Percentiles rank a stretch among this genome's conserved stretches.
Conservation (phyloP, 2,113 vertebrate genomes). For the Corydoras maculifer region DNA sequence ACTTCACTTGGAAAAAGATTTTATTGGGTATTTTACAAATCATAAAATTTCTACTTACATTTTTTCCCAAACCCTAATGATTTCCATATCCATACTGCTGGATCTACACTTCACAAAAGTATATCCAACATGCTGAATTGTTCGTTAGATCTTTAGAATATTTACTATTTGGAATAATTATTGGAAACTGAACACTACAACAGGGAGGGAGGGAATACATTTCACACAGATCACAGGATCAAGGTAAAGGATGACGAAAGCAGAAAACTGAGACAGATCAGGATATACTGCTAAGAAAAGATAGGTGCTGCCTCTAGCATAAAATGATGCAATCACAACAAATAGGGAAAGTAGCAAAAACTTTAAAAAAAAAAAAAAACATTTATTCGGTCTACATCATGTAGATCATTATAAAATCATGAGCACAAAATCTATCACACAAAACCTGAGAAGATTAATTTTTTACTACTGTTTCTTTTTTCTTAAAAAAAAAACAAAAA, state of each 20-base stretch:
- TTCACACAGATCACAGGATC: slow-evolving; percentile 15
- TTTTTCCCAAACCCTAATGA: too few species aligned
- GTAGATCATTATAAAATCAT: slow-evolving; percentile 9
- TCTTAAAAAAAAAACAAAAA: too few species aligned
- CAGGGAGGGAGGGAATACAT: background rate
- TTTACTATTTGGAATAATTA: too few species aligned
- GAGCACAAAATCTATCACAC: background rate
- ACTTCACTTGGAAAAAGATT: too few species aligned
- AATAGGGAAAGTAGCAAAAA: background rate
- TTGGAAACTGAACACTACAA: background rate
- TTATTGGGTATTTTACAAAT: too few species aligned
- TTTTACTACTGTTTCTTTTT: too few species aligned
- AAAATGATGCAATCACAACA: background rate
- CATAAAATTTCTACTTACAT: too few species aligned
- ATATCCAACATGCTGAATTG: background rate
- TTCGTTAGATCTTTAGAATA: too few species aligned
- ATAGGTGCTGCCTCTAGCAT: background rate
- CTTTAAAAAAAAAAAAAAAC: background rate
- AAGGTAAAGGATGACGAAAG: slow-evolving; percentile 18
- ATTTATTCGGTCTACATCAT: background rate
- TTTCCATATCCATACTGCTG: too few species aligned
- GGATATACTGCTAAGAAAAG: background rate
- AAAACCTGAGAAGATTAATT: too few species aligned
- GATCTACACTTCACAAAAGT: background rate
- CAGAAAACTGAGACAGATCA: background rate